Percentiles rank a stretch among this genome's conserved stretches.
These are phyloP conservation scores for Saxidomus purpurata DNA, from an alignment of 1,140 invertebrate species.

Conservation along the genomic window DNA sequence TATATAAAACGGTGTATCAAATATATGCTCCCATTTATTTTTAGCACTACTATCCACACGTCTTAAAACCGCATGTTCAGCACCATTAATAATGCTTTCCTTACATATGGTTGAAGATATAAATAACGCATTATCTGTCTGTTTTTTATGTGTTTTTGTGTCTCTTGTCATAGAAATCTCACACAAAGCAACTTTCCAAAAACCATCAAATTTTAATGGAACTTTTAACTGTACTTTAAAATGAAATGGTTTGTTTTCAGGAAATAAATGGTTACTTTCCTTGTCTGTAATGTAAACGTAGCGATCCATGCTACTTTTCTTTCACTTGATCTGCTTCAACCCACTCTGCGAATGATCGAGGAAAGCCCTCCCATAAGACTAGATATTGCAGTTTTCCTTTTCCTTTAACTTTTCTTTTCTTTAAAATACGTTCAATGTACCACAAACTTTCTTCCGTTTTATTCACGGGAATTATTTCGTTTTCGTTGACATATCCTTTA, in stretches of 20 bases:
- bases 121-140: background rate
- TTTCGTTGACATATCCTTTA: background rate
- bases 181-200: constrained; percentile 27
- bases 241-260: background rate
- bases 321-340: constrained; percentile 13
- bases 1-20: constrained; percentile 65
- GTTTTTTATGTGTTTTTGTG: background rate
- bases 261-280: constrained; percentile 30
- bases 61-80: constrained; percentile 35
- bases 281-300: constrained; percentile 34
- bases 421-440: constrained; percentile 50
- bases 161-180: constrained; percentile 14
- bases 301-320: constrained; percentile 46
- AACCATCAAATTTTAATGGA: constrained; percentile 23
- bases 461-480: background rate
- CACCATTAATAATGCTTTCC: constrained; percentile 40
- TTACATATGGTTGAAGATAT: constrained; percentile 50
- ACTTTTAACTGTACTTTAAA: constrained; percentile 43
- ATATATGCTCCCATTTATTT: constrained; percentile 35
- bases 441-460: constrained; percentile 46
- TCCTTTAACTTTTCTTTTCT: constrained; percentile 24
- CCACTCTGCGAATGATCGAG: constrained; percentile 40
- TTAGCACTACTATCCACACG: background rate
- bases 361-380: constrained; percentile 48
- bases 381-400: constrained; percentile 54